Conservation (phyloP, 2,113 vertebrate genomes). For the Catharus bicknelli region DNA sequence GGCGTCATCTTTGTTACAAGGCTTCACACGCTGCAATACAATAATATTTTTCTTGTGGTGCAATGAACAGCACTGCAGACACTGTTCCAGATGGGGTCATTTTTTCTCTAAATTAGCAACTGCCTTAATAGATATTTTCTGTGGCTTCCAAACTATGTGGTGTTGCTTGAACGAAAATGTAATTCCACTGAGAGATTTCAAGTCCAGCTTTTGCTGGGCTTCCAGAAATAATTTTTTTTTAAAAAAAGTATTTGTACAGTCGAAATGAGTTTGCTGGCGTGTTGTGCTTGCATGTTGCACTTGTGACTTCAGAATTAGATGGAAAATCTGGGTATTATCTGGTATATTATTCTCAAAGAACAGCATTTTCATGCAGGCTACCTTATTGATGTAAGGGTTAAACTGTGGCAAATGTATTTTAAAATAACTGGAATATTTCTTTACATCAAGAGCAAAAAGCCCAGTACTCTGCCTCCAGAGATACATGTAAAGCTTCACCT, state of each 20-base stretch:
- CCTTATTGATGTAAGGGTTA: not conserved
- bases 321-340: not conserved
- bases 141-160: constrained; percentile 1
- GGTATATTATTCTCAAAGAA: not conserved
- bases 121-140: constrained; percentile 45
- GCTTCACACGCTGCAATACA: constrained; percentile 19
- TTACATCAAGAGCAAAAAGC: not conserved
- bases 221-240: not conserved
- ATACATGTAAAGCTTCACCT: not conserved
- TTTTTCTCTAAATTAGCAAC: constrained; percentile 49
- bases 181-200: constrained; percentile 20
- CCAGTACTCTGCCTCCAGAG: not conserved
- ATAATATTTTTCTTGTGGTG: constrained; percentile 52
- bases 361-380: not conserved
- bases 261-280: accelerated
- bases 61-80: not conserved
- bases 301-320: not conserved
- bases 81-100: constrained; percentile 11
- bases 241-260: not conserved
- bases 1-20: constrained; percentile 7
- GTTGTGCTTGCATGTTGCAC: not conserved
- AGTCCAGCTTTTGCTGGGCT: not conserved
- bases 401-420: not conserved
- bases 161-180: not conserved
- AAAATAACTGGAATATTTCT: not conserved